Evolutionary conservation across 2,113 vertebrate genomes (phyloP).

Genomic region (Catharus fuscescens): DNA sequence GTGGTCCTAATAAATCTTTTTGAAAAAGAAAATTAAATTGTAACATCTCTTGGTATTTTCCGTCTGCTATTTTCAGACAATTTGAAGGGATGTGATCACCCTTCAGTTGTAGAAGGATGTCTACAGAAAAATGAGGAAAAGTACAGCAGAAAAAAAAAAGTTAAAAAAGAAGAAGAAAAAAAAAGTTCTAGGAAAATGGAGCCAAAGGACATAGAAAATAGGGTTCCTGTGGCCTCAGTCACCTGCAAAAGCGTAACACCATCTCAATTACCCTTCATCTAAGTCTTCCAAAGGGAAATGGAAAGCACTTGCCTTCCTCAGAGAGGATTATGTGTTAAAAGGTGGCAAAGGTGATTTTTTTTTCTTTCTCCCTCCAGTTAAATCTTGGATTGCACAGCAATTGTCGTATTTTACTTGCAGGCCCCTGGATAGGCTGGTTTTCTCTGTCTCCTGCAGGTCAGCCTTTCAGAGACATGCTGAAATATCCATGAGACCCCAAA

Average conservation of each 20-base stretch:
- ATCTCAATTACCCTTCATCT: background rate
- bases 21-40: background rate
- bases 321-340: background rate
- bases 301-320: background rate
- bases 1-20: background rate
- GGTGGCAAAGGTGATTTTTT: background rate
- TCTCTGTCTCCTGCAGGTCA: background rate
- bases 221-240: background rate
- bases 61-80: background rate
- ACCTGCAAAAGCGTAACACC: background rate
- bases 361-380: background rate
- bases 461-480: background rate
- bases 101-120: background rate
- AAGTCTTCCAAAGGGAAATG: background rate
- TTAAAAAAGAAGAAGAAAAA: background rate
- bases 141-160: background rate
- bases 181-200: background rate
- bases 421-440: background rate
- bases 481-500: slow-evolving; percentile 38
- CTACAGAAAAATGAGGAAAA: background rate
- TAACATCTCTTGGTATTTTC: background rate
- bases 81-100: background rate
- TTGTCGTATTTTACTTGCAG: background rate
- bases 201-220: background rate
- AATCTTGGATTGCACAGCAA: background rate